Evolutionary conservation across 35 echinoderm and acorn worm genomes (phyloP).

Genomic region (Hemicentrotus pulcherrimus): DNA sequence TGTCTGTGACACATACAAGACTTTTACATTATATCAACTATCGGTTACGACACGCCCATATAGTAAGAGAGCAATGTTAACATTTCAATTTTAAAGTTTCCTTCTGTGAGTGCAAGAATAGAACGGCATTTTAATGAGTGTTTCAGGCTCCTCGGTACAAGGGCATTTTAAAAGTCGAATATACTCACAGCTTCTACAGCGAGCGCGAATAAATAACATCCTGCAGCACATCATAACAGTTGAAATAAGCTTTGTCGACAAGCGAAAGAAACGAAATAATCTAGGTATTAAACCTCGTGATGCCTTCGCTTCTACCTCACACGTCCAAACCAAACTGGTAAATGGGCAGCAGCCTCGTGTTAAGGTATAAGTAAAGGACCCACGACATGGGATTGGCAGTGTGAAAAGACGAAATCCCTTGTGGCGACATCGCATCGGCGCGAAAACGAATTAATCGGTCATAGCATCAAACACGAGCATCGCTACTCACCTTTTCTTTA

Average conservation of each 20-base stretch:
- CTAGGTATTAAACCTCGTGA: slow-evolving; percentile 22
- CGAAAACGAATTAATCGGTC: slow-evolving; percentile 37
- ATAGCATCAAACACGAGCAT: background rate
- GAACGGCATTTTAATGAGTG: background rate
- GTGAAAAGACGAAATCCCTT: slow-evolving; percentile 22
- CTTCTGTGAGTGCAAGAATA: background rate
- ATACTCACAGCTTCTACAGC: background rate
- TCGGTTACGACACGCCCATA: no score
- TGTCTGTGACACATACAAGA: no score
- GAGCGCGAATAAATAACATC: background rate
- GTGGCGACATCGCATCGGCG: slow-evolving; percentile 41
- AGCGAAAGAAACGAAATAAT: slow-evolving; percentile 33
- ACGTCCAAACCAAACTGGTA: background rate
- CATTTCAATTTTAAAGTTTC: no score
- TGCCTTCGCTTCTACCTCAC: background rate
- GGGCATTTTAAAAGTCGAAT: background rate
- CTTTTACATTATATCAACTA: no score
- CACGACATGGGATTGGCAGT: background rate
- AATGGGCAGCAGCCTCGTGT: background rate
- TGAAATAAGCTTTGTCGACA: slow-evolving; percentile 37
- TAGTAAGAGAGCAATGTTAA: no score
- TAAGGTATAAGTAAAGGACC: background rate
- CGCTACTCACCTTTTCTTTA: slow-evolving; percentile 3
- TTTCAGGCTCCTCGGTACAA: background rate
- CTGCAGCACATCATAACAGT: background rate